Percentiles rank a stretch among this genome's conserved stretches.
Conservation (phyloP, 2,797 vertebrate genomes). For the Chloroceryle inda region DNA sequence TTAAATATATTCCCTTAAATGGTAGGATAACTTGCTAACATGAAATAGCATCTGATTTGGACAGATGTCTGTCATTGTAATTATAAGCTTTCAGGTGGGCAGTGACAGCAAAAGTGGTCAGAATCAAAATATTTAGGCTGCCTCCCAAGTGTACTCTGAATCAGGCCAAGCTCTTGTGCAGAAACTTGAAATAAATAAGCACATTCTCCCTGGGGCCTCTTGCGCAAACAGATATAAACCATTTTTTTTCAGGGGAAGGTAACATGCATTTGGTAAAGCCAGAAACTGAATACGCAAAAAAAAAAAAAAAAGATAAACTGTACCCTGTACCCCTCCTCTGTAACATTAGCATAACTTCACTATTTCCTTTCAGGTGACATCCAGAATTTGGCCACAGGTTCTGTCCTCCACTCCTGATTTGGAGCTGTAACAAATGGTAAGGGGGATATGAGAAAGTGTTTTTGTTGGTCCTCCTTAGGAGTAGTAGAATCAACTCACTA, state of each 20-base stretch:
- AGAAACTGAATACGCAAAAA: neutral
- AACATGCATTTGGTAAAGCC: neutral
- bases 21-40: neutral
- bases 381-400: neutral
- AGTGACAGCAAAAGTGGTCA: constrained; percentile 7
- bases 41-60: neutral
- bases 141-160: constrained; percentile 24
- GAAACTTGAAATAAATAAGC: neutral
- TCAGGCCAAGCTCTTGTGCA: neutral
- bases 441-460: neutral
- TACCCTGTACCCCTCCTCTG: neutral
- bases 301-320: neutral
- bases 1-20: neutral
- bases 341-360: neutral
- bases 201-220: neutral
- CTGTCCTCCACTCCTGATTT: neutral
- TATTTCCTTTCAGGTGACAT: neutral
- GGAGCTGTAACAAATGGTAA: rapidly evolving
- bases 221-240: neutral
- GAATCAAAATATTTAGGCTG: constrained; percentile 47
- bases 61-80: constrained; percentile 39
- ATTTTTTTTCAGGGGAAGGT: neutral
- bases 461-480: neutral
- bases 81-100: constrained; percentile 7
- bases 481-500: neutral